These are phyloP conservation scores for Dorcus parallelipipedus DNA, from an alignment of 2,888 invertebrate species.

Conservation along the genomic window DNA sequence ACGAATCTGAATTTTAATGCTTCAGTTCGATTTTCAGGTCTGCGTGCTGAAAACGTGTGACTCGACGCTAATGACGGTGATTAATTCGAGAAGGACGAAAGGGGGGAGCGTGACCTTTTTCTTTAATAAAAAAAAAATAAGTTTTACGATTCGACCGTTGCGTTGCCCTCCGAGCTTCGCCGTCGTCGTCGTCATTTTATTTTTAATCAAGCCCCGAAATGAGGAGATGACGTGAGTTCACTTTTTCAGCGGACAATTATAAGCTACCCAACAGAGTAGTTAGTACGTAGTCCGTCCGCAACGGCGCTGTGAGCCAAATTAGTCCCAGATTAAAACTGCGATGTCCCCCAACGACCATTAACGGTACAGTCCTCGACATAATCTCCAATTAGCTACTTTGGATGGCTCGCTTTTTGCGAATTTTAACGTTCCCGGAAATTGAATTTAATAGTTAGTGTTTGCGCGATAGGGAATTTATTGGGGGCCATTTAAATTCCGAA, in stretches of 20 bases:
- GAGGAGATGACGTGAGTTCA: constrained; percentile 6
- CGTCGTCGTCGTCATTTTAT: background rate
- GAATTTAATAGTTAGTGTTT: constrained; percentile 20
- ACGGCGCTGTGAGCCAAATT: constrained; percentile 45
- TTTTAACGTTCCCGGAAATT: constrained; percentile 12
- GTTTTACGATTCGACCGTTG: no score
- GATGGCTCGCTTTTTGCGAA: constrained; percentile 5
- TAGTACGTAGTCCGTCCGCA: constrained; percentile 39
- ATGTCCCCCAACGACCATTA: constrained; percentile 48
- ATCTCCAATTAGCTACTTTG: constrained; percentile 38
- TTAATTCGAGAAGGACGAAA: no score
- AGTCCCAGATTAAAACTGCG: constrained; percentile 49
- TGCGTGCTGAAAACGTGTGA: no score
- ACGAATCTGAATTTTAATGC: no score
- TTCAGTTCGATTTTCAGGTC: no score
- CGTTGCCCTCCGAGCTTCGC: no score
- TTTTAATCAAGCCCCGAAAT: background rate
- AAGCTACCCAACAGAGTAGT: constrained; percentile 31
- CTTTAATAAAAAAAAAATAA: no score
- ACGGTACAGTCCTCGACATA: constrained; percentile 41
- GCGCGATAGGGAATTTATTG: constrained; percentile 13
- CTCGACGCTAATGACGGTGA: no score
- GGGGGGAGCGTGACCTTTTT: no score
- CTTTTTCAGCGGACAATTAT: constrained; percentile 18
- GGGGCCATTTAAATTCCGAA: constrained; percentile 13